Evolutionary conservation across 1,140 invertebrate species (phyloP), one percentile per base, ranked within the genome.

Genomic region (Papilio helenus): DNA sequence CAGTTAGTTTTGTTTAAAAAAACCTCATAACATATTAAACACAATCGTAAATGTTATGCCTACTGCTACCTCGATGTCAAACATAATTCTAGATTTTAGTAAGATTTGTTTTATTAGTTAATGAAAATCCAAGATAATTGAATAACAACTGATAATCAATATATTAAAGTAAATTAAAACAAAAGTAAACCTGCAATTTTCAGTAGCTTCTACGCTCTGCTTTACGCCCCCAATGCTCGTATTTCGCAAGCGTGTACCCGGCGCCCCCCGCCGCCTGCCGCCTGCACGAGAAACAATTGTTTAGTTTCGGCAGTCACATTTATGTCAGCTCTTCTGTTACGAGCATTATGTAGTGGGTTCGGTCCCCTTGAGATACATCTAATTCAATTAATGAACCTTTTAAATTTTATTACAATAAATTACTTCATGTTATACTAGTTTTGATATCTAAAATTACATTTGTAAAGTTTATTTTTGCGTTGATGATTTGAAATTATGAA

Each of bases 281-380:
- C 84, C 83, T 79, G 77, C 74, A 80, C 39, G 79, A 82, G 89
- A 93, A 94, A 93, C 93, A 94, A 94, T 94, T 94, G 93, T 94
- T 94, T 92, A 93, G 89, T 92, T 89, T 92, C 90, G 86, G 90
- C 89, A 87, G 84, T 89, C 84, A 85, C 84, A 87, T 90, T 88
- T 86, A 85, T 81, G 84, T 88, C 83, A 84, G 85, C 81, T 80
- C 76, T 81, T 29, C 76, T 77, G n/a, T 76, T 51, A 55, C 76
- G 34, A 77, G 34, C 55, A 77, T 77, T 77, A 61, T 61, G 55
- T 77, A 77, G 76, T 77, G 76, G 76, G 29, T 61, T 39, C 12
- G 3, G 42, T 74, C 29, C 76, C 76, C 76, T 49, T 4, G 76
- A 61, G 26, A 77, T 12, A 42, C 39, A 39, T 77, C 49, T 61